phyloP scores from a whole-genome alignment of 53 echinoderm and acorn worm species.

The Apostichopus leukothele region DNA sequence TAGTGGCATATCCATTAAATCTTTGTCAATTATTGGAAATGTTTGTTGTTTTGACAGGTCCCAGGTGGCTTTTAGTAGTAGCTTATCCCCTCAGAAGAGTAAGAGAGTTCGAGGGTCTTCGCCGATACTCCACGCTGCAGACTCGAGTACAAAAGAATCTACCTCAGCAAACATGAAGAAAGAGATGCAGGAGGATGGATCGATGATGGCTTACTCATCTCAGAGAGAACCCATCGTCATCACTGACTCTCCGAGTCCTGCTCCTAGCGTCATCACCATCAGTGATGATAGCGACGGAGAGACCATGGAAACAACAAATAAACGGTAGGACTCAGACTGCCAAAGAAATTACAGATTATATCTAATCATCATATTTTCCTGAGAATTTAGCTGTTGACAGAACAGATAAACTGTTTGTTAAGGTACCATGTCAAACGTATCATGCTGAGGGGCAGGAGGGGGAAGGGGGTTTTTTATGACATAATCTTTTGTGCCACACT shows the following conservation, averaged over 20 bases:
- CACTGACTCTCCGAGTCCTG: constrained; percentile 87
- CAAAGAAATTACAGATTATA: too few species aligned
- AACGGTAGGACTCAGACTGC: not conserved
- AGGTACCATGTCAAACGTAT: too few species aligned
- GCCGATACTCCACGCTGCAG: constrained; percentile 54
- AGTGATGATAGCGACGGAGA: constrained; percentile 96
- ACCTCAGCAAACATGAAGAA: constrained; percentile 42
- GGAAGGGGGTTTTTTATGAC: too few species aligned
- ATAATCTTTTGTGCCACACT: too few species aligned
- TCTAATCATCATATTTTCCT: too few species aligned
- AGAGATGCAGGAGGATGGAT: constrained; percentile 43
- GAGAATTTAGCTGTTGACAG: too few species aligned
- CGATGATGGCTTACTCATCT: constrained; percentile 63
- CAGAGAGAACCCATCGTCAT: constrained; percentile 96
- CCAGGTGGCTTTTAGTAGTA: constrained; percentile 87
- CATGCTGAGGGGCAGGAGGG: too few species aligned
- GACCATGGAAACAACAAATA: constrained; percentile 63
- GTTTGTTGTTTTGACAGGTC: constrained; percentile 49
- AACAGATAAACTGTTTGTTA: too few species aligned
- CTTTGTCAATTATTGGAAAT: not conserved
- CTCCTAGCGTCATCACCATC: constrained; percentile 91
- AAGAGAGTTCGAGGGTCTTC: constrained; percentile 88
- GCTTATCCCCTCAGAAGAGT: constrained; percentile 97
- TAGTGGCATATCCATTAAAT: not conserved
- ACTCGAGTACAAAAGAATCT: constrained; percentile 20